phyloP scores from a whole-genome alignment of 1,140 invertebrate species.

The Drosophila rhopaloa region DNA sequence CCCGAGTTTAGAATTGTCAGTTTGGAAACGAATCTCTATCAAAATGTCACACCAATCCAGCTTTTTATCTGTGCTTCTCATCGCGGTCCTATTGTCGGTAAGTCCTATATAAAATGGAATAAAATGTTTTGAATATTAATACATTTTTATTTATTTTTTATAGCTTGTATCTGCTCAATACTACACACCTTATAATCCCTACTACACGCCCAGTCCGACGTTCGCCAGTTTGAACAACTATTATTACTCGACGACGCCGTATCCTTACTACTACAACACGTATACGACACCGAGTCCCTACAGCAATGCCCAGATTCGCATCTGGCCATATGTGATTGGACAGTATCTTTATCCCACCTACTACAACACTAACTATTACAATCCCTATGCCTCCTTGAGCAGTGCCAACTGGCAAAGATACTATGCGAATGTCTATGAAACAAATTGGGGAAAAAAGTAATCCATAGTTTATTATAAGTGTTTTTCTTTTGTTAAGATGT shows the following conservation, averaged over 20 bases:
- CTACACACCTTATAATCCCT: slow-evolving; percentile 65
- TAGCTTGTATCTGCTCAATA: slow-evolving; percentile 53
- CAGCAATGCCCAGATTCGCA: slow-evolving; percentile 57
- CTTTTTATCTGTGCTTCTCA: slow-evolving; percentile 16
- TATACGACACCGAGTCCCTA: slow-evolving; percentile 53
- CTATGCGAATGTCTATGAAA: slow-evolving; percentile 62
- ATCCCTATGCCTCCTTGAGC: slow-evolving; percentile 62
- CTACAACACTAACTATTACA: slow-evolving; percentile 61
- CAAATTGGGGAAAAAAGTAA: slow-evolving; percentile 62
- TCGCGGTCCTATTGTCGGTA: slow-evolving; percentile 33
- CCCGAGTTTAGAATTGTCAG: slow-evolving; percentile 28
- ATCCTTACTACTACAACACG: slow-evolving; percentile 63
- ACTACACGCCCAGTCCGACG: slow-evolving; percentile 58
- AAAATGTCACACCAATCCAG: slow-evolving; percentile 27
- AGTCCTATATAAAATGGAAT: slow-evolving; percentile 4
- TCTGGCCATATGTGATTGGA: slow-evolving; percentile 77
- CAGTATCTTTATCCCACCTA: slow-evolving; percentile 73
- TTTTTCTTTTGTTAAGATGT: slow-evolving; percentile 19
- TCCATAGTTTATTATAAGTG: background rate
- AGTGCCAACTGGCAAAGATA: slow-evolving; percentile 63
- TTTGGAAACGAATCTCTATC: slow-evolving; percentile 20
- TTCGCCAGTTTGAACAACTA: slow-evolving; percentile 64
- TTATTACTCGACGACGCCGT: slow-evolving; percentile 57
- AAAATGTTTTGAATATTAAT: background rate
- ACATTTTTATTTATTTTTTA: background rate